A percentile compares a stretch with the other conserved stretches of the same genome.
These are phyloP conservation scores for Ctena decussata DNA, from an alignment of 2,888 invertebrate genomes.

Conservation along the genomic window DNA sequence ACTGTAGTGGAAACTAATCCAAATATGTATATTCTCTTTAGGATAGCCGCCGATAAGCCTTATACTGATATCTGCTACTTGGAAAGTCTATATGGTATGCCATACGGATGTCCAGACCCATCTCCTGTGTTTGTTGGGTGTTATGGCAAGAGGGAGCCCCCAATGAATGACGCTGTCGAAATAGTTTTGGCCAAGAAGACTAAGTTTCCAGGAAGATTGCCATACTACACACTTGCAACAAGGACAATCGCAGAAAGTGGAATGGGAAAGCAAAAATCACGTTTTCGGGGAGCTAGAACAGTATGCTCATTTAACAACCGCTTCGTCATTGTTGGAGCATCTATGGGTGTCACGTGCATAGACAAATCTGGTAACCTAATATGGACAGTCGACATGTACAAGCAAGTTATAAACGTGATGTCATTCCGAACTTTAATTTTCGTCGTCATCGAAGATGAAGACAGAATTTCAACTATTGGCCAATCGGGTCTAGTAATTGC, in stretches of 20 bases:
- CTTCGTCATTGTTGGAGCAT: slow-evolving; percentile 41
- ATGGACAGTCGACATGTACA: slow-evolving; percentile 53
- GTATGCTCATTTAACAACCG: slow-evolving; percentile 35
- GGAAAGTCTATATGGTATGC: slow-evolving; percentile 36
- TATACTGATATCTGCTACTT: slow-evolving; percentile 49
- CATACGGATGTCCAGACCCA: slow-evolving; percentile 28
- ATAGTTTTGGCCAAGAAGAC: slow-evolving; percentile 48
- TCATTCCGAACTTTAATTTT: slow-evolving; percentile 38
- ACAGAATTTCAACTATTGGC: slow-evolving; percentile 44
- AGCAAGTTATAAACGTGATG: slow-evolving; percentile 34
- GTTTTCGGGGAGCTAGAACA: slow-evolving; percentile 44
- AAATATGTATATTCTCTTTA: slow-evolving; percentile 37
- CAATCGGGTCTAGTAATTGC: slow-evolving; percentile 54
- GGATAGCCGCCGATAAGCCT: slow-evolving; percentile 18
- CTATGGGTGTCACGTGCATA: slow-evolving; percentile 51
- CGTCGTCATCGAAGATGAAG: slow-evolving; percentile 35
- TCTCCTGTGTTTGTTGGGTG: slow-evolving; percentile 56
- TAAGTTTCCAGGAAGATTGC: slow-evolving; percentile 52
- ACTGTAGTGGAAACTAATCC: slow-evolving; percentile 48
- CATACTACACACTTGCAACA: slow-evolving; percentile 27
- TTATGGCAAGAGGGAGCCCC: slow-evolving; percentile 23
- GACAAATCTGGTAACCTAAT: slow-evolving; percentile 48
- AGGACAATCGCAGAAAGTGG: slow-evolving; percentile 48
- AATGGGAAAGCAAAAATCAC: slow-evolving; percentile 32
- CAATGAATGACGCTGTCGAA: slow-evolving; percentile 38